These are phyloP conservation scores for Taurulus bubalis DNA, from an alignment of 2,113 vertebrate genomes.

Conservation along the genomic window DNA sequence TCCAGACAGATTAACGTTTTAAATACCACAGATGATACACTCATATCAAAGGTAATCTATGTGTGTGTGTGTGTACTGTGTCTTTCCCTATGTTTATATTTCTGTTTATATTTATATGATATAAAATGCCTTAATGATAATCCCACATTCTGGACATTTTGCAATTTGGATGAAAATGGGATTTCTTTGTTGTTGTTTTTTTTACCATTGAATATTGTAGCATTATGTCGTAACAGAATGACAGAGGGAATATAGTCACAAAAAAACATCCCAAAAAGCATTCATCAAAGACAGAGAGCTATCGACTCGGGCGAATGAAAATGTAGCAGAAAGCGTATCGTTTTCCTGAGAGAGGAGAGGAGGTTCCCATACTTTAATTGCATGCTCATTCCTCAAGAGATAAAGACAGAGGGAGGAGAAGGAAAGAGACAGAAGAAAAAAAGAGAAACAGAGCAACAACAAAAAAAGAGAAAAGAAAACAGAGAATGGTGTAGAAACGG, in stretches of 20 bases:
- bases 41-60: slow-evolving; percentile 20
- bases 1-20: slow-evolving; percentile 56
- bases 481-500: not conserved
- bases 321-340: not conserved
- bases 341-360: slow-evolving; percentile 41
- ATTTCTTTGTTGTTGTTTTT: not conserved
- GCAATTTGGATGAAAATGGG: not conserved
- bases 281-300: not conserved
- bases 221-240: not conserved
- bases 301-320: not conserved
- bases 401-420: not conserved
- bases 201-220: not conserved
- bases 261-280: not conserved
- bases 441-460: not conserved
- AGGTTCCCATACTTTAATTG: slow-evolving; percentile 23
- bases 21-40: slow-evolving; percentile 42
- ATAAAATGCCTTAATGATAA: not conserved
- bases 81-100: slow-evolving; percentile 14
- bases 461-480: not conserved
- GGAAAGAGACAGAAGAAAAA: not conserved
- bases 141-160: not conserved
- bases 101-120: not conserved
- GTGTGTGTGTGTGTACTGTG: not conserved
- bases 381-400: slow-evolving; percentile 50
- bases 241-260: not conserved